Percentiles rank a stretch among this genome's conserved stretches.
Conservation (phyloP, 2,888 invertebrate genomes). For the Gymnocheta viridis region DNA sequence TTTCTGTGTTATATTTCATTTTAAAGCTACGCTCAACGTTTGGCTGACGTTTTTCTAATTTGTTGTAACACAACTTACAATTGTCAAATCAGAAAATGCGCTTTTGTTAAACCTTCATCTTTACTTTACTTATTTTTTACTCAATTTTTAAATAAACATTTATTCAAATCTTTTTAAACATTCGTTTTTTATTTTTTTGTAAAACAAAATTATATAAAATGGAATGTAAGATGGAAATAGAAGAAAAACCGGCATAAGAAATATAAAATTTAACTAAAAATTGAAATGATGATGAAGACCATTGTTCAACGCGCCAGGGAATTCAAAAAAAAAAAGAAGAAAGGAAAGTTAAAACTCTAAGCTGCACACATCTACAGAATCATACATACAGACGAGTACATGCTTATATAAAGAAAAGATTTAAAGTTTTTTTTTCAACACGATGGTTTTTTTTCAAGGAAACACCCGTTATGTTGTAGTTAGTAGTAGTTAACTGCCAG, state of each 20-base stretch:
- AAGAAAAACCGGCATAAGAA: conserved; percentile 14
- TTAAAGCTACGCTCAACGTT: no score
- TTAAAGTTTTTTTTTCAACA: conserved; percentile 12
- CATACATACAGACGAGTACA: neutral
- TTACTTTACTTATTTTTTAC: neutral
- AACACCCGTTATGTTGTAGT: conserved; percentile 48
- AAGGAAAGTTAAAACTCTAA: neutral
- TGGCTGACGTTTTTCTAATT: no score
- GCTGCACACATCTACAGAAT: neutral
- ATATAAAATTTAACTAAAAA: conserved; percentile 33
- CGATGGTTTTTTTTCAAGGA: conserved; percentile 25
- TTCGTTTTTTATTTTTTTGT: conserved; percentile 4
- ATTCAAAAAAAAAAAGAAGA: neutral
- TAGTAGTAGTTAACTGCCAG: conserved; percentile 58
- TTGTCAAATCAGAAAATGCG: neutral
- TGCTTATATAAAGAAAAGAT: conserved; percentile 7
- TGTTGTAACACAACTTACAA: neutral
- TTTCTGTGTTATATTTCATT: no score
- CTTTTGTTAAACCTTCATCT: neutral
- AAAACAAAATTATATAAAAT: conserved; percentile 4
- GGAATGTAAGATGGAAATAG: neutral
- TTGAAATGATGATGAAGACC: conserved; percentile 64
- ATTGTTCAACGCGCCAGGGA: conserved; percentile 59
- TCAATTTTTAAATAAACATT: conserved; percentile 17
- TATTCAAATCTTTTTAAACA: conserved; percentile 26